Conservation (phyloP, 2,797 vertebrate species). For the Salmo trutta region DNA sequence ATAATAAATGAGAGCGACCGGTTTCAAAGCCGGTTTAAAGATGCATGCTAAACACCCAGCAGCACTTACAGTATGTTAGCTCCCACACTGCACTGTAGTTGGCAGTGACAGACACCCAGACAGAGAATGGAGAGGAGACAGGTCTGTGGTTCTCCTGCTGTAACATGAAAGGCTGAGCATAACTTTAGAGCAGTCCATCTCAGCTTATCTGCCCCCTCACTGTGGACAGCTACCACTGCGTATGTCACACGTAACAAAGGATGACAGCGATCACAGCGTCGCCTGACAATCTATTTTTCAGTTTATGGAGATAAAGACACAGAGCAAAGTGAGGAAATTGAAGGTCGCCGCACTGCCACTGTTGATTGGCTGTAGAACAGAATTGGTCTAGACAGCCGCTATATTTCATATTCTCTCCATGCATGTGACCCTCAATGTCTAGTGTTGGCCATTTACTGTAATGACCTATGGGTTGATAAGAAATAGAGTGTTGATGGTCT, state of each 20-base stretch:
- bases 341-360: slow-evolving; percentile 42
- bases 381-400: slow-evolving; percentile 29
- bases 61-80: slow-evolving; percentile 27
- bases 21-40: slow-evolving; percentile 56
- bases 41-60: slow-evolving; percentile 16
- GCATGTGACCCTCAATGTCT: slow-evolving; percentile 20
- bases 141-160: slow-evolving; percentile 53
- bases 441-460: slow-evolving; percentile 15
- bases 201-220: slow-evolving; percentile 37
- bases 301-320: slow-evolving; percentile 54
- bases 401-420: slow-evolving; percentile 38
- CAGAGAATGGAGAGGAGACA: slow-evolving; percentile 28
- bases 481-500: slow-evolving; percentile 9
- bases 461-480: slow-evolving; percentile 29
- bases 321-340: slow-evolving; percentile 26
- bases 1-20: slow-evolving; percentile 67
- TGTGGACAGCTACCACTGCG: slow-evolving; percentile 46
- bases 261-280: slow-evolving; percentile 41
- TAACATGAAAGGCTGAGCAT: slow-evolving; percentile 58
- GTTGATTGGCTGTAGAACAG: slow-evolving; percentile 37
- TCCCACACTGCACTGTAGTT: slow-evolving; percentile 46
- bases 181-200: slow-evolving; percentile 54
- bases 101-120: slow-evolving; percentile 15
- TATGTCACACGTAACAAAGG: slow-evolving; percentile 64
- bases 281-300: slow-evolving; percentile 47